phyloP scores from a whole-genome alignment of 1,140 invertebrate species.

The Psix sp. region DNA sequence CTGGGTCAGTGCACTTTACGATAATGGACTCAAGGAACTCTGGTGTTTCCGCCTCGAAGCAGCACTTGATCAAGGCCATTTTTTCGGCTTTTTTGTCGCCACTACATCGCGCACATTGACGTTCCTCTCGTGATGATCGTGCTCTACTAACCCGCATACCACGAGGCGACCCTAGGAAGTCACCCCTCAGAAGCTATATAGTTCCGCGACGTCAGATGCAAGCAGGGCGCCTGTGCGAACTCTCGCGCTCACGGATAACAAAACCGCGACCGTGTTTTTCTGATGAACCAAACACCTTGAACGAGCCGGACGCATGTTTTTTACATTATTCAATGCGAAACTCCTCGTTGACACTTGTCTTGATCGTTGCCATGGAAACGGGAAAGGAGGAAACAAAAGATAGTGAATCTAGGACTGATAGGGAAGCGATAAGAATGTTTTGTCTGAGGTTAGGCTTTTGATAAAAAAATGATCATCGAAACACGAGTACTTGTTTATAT shows the following conservation, averaged over 20 bases:
- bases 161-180: slow-evolving; percentile 47
- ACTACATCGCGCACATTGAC: slow-evolving; percentile 15
- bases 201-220: slow-evolving; percentile 61
- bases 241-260: slow-evolving; percentile 14
- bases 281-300: slow-evolving; percentile 1
- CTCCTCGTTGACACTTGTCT: too few relatives aligned
- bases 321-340: too few relatives aligned
- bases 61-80: slow-evolving; percentile 87
- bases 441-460: too few relatives aligned
- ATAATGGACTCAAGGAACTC: slow-evolving; percentile 85
- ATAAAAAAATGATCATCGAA: too few relatives aligned
- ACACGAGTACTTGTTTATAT: too few relatives aligned
- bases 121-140: slow-evolving; percentile 39
- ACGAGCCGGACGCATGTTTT: too few relatives aligned
- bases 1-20: slow-evolving; percentile 87
- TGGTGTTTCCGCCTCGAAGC: slow-evolving; percentile 85
- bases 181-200: slow-evolving; percentile 37
- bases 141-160: slow-evolving; percentile 67
- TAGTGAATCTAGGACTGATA: too few relatives aligned
- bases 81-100: neutral
- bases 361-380: too few relatives aligned
- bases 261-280: slow-evolving; percentile 2
- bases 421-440: too few relatives aligned
- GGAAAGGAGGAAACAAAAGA: too few relatives aligned
- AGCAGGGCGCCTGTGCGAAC: slow-evolving; percentile 63